phyloP scores from a whole-genome alignment of 2,113 vertebrate species.

The Dryoscopus gambensis region DNA sequence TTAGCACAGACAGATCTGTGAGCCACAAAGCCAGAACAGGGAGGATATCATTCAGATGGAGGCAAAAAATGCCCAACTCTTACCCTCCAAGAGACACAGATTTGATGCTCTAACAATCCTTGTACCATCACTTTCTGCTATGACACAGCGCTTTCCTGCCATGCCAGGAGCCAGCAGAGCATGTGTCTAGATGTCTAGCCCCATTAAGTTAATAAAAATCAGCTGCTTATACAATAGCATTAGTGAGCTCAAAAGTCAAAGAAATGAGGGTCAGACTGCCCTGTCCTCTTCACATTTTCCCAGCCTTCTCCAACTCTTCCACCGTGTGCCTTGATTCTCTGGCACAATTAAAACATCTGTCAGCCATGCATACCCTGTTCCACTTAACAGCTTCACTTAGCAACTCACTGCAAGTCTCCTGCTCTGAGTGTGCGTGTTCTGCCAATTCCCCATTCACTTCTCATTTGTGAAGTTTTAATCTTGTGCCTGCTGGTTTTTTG shows the following conservation, averaged over 20 bases:
- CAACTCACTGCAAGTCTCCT: not conserved
- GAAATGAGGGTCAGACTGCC: not conserved
- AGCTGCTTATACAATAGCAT: not conserved
- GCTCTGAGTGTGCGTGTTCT: not conserved
- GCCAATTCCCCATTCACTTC: constrained; percentile 44
- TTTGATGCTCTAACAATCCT: not conserved
- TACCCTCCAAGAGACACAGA: not conserved
- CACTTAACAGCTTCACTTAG: constrained; percentile 30
- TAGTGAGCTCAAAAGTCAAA: not conserved
- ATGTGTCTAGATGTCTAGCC: not conserved
- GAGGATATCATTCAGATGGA: not conserved
- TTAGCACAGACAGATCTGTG: not conserved
- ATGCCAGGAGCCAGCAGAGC: not conserved
- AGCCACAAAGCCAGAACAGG: not conserved
- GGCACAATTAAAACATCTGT: constrained; percentile 28
- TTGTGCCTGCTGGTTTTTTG: constrained; percentile 33
- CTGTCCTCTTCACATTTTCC: not conserved
- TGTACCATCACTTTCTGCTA: not conserved
- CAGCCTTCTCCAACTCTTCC: not conserved
- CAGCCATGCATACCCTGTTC: not conserved
- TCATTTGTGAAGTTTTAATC: constrained; percentile 47
- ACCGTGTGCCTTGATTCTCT: not conserved
- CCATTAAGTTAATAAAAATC: not conserved
- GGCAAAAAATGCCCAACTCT: not conserved
- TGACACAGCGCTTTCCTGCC: not conserved